Conservation (phyloP, 2,113 vertebrate species). For the Cettia cetti region DNA sequence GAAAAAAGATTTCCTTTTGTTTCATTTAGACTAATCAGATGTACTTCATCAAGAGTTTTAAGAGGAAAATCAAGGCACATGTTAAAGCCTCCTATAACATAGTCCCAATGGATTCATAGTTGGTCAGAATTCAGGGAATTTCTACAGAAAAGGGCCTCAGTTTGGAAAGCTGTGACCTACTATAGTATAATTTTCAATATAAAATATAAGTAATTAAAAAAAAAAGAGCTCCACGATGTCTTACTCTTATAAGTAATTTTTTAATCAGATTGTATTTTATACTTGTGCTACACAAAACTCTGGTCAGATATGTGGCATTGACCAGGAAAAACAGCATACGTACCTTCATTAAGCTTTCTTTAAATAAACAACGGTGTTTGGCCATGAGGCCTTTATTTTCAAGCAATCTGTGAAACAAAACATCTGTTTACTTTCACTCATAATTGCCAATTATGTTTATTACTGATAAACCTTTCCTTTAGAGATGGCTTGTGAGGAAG, state of each 20-base stretch:
- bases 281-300: not conserved
- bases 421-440: not conserved
- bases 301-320: not conserved
- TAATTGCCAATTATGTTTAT: constrained; percentile 38
- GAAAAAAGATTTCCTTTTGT: not conserved
- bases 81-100: not conserved
- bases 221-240: not conserved
- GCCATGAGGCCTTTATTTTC: not conserved
- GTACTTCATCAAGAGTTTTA: not conserved
- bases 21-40: not conserved
- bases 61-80: not conserved
- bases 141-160: not conserved
- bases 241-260: not conserved
- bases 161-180: not conserved
- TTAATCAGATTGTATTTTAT: not conserved
- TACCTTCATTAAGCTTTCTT: not conserved
- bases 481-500: constrained; percentile 34
- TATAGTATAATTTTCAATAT: not conserved
- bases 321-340: not conserved
- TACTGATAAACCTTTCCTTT: constrained; percentile 41
- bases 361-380: not conserved
- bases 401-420: constrained; percentile 13
- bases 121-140: not conserved
- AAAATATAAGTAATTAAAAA: not conserved
- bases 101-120: not conserved